Conservation (phyloP, 2,888 invertebrate genomes). For the Oscheius sp. region DNA sequence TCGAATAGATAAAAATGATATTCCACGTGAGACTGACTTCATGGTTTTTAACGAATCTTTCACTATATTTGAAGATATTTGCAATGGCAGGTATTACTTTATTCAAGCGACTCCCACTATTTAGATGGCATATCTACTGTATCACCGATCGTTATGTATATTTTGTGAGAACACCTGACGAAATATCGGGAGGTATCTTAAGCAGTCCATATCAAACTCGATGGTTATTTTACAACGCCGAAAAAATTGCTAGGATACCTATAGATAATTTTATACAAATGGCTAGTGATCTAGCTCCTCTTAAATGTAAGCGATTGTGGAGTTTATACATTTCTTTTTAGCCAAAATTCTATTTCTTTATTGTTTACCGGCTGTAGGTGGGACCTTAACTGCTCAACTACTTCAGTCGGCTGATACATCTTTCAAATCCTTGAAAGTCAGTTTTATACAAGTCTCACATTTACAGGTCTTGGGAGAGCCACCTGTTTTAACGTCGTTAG, state of each 20-base stretch:
- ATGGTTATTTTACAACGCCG: conserved; percentile 36
- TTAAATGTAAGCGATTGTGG: conserved; percentile 1
- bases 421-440: conserved; percentile 31
- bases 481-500: conserved; percentile 36
- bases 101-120: neutral
- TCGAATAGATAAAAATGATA: conserved; percentile 26
- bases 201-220: conserved; percentile 32
- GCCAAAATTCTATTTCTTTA: conserved; percentile 36
- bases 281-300: conserved; percentile 28
- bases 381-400: conserved; percentile 34
- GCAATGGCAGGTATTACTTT: conserved; percentile 6
- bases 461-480: conserved; percentile 39
- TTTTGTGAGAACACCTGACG: conserved; percentile 31
- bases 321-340: neutral
- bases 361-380: conserved; percentile 36
- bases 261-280: conserved; percentile 34
- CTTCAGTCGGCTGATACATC: conserved; percentile 42
- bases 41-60: conserved; percentile 26
- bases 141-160: conserved; percentile 44
- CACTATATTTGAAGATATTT: conserved; percentile 29
- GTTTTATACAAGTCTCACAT: neutral
- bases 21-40: conserved; percentile 25
- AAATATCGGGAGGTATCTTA: conserved; percentile 29
- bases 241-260: conserved; percentile 41
- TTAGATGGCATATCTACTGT: conserved; percentile 47